phyloP scores from a whole-genome alignment of 2,888 invertebrate genomes.

The Geophilus truncorum region DNA sequence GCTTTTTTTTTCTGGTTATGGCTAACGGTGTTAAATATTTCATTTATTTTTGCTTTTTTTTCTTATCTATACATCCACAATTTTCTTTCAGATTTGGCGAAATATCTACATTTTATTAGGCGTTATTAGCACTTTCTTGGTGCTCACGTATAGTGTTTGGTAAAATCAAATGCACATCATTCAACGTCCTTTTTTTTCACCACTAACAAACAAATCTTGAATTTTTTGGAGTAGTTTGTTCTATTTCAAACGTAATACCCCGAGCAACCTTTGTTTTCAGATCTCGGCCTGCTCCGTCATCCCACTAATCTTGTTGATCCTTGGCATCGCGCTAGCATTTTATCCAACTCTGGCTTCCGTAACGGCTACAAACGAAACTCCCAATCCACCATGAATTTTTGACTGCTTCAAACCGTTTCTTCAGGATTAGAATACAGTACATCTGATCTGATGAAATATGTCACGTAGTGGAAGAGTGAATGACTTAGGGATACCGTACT shows the following conservation, averaged over 20 bases:
- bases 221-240: background rate
- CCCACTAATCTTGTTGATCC: slow-evolving; percentile 33
- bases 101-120: slow-evolving; percentile 32
- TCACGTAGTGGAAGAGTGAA: background rate
- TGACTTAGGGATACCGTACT: slow-evolving; percentile 8
- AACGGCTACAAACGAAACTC: slow-evolving; percentile 45
- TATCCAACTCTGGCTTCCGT: slow-evolving; percentile 45
- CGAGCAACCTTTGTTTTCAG: slow-evolving; percentile 34
- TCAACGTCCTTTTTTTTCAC: background rate
- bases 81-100: slow-evolving; percentile 32
- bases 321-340: slow-evolving; percentile 36
- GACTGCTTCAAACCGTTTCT: background rate
- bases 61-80: background rate
- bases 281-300: slow-evolving; percentile 38
- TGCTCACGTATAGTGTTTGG: slow-evolving; percentile 10
- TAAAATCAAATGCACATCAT: background rate
- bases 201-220: background rate
- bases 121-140: background rate
- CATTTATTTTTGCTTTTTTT: background rate
- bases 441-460: background rate
- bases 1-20: background rate
- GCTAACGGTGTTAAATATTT: background rate
- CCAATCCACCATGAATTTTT: slow-evolving; percentile 31
- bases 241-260: slow-evolving; percentile 18
- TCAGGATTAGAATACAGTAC: background rate